Percentiles rank a stretch among this genome's conserved stretches.
phyloP scores from a whole-genome alignment of 1,140 invertebrate species.

The Drosophila auraria region DNA sequence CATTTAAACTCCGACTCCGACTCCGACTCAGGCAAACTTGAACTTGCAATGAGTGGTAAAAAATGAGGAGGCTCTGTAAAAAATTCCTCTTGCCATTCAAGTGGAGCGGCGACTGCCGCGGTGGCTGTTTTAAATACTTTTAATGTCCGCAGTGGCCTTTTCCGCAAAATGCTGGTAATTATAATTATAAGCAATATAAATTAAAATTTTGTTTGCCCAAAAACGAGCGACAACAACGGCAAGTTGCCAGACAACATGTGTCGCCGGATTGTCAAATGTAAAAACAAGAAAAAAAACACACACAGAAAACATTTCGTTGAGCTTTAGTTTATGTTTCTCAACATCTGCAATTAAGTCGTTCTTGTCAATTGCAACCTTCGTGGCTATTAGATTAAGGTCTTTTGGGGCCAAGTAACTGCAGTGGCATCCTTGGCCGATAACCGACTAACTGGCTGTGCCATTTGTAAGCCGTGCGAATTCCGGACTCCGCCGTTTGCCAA shows the following conservation, averaged over 20 bases:
- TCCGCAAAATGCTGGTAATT: slow-evolving; percentile 64
- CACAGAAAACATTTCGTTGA: slow-evolving; percentile 15
- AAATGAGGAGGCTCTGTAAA: slow-evolving; percentile 19
- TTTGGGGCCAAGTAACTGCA: slow-evolving; percentile 57
- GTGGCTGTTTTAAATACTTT: slow-evolving; percentile 52
- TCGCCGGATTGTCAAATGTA: slow-evolving; percentile 37
- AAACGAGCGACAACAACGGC: slow-evolving; percentile 37
- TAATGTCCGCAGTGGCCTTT: slow-evolving; percentile 73
- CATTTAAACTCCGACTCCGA: slow-evolving; percentile 40
- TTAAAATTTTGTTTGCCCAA: slow-evolving; percentile 59
- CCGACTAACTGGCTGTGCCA: slow-evolving; percentile 40
- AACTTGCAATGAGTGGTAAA: slow-evolving; percentile 56
- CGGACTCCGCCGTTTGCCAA: slow-evolving; percentile 40
- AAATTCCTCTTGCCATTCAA: slow-evolving; percentile 36
- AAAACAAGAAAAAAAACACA: slow-evolving; percentile 30
- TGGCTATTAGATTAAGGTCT: slow-evolving; percentile 76
- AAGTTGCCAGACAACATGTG: slow-evolving; percentile 52
- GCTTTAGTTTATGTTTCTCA: slow-evolving; percentile 45
- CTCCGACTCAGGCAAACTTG: slow-evolving; percentile 51
- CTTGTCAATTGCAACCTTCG: slow-evolving; percentile 72
- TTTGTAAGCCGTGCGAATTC: slow-evolving; percentile 18
- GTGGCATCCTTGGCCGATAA: slow-evolving; percentile 56
- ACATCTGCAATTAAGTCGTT: slow-evolving; percentile 62
- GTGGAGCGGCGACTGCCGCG: slow-evolving; percentile 38
- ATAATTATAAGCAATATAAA: slow-evolving; percentile 79